Evolutionary conservation across 92 coral and sea anemone species (phyloP), one percentile per base, ranked within the genome.

Genomic region (Phenganax marumi): DNA sequence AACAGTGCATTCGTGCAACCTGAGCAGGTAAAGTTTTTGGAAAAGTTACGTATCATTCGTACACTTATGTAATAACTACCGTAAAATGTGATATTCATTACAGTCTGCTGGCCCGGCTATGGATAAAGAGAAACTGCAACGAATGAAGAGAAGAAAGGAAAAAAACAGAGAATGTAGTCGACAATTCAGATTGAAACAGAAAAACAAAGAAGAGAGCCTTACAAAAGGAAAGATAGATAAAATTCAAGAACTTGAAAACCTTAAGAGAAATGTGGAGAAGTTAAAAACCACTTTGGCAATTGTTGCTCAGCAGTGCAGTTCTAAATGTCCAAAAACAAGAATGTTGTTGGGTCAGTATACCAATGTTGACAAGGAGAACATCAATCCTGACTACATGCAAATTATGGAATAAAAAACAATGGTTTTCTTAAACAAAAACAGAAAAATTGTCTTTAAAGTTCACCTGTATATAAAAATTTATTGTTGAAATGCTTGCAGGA

Each of bases 111-210:
- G 88, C 53, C 85, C 50, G 8, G 58, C 46, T n/a, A 78, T 78
- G 83, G 83, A 91, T 75, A 85, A 85, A 64, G 90, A 91, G 68
- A 93, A 91, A 84, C 91, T 90, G 52, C 80, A 81, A 66, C 90
- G 91, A 52, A 84, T 86, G 62, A 86, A 46, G 56, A 75, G 80
- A 53, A 88, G 97, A 52, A 89, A 91, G 68, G 97, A 93, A 64
- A 90, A 92, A 81, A 93, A 93, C 88, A 93, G 88, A 76, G 97
- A 91, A 80, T 93, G 97, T 82, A 93, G 97, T 79, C 84, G 97
- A 73, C 90, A 89, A 77, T 93, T 93, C 87, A 90, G 97, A 26
- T 58, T 91, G 83, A 93, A 93, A 78, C 92, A 90, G 76, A 93
- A 90, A 81, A 91, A 86, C 74, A 90, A 92, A 69, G 89, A 91